Evolutionary conservation across 2,888 invertebrate species (phyloP), one percentile per base, ranked within the genome.

Genomic region (Laothoe populi): DNA sequence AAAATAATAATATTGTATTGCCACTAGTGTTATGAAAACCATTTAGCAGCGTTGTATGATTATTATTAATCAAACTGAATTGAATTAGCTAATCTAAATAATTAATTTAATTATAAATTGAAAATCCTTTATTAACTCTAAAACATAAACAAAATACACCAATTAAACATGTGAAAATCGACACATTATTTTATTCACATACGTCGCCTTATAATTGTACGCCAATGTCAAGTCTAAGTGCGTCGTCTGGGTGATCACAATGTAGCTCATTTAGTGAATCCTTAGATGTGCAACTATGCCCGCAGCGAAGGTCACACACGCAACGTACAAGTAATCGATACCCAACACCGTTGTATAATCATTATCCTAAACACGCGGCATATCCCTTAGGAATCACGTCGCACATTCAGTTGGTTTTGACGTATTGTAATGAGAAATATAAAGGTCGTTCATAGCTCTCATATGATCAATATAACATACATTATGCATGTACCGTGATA

Each of bases 321-420:
- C 83, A 86, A 86, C 76, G 75, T 70, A 62, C 72, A 65, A 63
- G 67, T 71, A 85, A 88, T 88, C 88, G 78, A 88, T 87, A 87
- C 66, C 62, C 69, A 67, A 62, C 71, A 70, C 68, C 57, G 77
- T 82, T 82, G 83, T 74, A 79, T 77, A 82, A 85, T 75, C 74
- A 72, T 81, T 82, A 84, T 82, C 84, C 82, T 78, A 71, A 44
- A 19, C 60, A 48, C 48, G 40, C 24, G 26, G 16, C 16, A 58
- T 58, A 57, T 65, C 66, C 65, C 60, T 62, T 67, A 59, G n/a
- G 19, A 19, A 16, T 44, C 44, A 35, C 19, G 11, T 4, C 16
- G 11, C 16, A n/a, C n/a, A 8, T 16, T 11, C 31, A 35, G 35
- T 35, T 19, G 35, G 4, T 53, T 46, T 23, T 13, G 46, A 31